Base-by-base conservation (phyloP, 2,797 vertebrate species). In the Hemitrygon akajei region DNA sequence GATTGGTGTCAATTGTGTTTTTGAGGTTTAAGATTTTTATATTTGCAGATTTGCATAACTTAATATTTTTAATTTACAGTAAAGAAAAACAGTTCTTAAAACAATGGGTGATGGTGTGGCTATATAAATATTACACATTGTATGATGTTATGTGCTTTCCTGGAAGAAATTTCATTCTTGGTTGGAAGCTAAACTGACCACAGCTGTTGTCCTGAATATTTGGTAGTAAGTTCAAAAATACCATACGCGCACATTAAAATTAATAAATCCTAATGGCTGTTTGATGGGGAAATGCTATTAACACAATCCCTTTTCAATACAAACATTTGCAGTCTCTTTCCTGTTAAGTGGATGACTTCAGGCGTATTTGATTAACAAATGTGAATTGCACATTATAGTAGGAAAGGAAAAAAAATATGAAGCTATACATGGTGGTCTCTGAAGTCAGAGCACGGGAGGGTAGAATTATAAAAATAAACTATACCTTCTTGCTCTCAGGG, bases 391-490 rank as follows among this genome's bases (percentile, higher is more conserved):
- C 95, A 96, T 96, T 96, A 94, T 84, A 94, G 63, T 69, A 14
- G 14, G 14, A n/a, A 30, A 27, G 47, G 11, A 12, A 20, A 63
- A n/a, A 93, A 66, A 94, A 95, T 47, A 95, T 94, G 22, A 93
- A 94, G 94, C 95, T 98, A 16, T 95, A 27, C 97, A 98, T 97
- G 98, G 98, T 98, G 98, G 98, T 99, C 98, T 96, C 94, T 96
- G 95, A 94, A 95, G 96, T 96, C 96, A 95, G 96, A 94, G 93
- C 96, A 96, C 93, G 96, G 96, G 97, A 97, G 96, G 96, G 97
- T 95, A 96, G 94, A 97, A 97, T 97, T 97, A 97, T 94, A 96
- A 98, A 99, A 99, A 99, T 98, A 99, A 99, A 99, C 98, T 97
- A 97, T 97, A 97, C 97, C 96, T 97, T 98, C 97, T 98, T 97